phyloP scores from a whole-genome alignment of 2,797 vertebrate genomes.

The Mionectes olivaceus region DNA sequence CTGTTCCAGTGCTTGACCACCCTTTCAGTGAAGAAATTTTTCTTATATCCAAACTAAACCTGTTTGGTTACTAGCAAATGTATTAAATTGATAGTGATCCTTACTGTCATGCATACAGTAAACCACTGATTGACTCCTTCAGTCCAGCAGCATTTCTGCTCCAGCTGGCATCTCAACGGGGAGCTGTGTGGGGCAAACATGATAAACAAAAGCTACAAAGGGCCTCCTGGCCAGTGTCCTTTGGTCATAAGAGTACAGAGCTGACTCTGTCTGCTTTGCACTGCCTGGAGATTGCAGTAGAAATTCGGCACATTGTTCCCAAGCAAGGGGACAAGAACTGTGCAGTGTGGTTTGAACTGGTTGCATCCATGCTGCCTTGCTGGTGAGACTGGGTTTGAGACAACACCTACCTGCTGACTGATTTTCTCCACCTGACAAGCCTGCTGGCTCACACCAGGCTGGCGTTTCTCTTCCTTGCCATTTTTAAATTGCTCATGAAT shows the following conservation, averaged over 20 bases:
- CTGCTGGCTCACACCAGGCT: background rate
- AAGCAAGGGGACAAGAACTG: background rate
- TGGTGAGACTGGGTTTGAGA: background rate
- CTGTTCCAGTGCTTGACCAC: background rate
- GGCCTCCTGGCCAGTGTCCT: background rate
- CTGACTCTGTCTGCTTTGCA: background rate
- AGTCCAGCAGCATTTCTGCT: background rate
- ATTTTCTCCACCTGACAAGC: background rate
- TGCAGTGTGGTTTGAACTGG: background rate
- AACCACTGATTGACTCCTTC: background rate
- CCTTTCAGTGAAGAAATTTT: background rate
- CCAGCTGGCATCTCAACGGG: background rate
- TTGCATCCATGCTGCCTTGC: background rate
- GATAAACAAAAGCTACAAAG: background rate
- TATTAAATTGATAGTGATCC: background rate
- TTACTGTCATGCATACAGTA: background rate
- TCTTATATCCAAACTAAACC: background rate
- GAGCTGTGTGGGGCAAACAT: background rate
- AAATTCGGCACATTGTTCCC: background rate
- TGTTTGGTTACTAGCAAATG: background rate
- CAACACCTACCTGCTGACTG: background rate
- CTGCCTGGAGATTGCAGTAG: background rate
- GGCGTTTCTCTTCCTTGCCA: background rate
- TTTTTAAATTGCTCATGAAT: conserved; percentile 13
- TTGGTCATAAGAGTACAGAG: background rate